Evolutionary conservation across 2,888 invertebrate species (phyloP).

Genomic region (Stictocephala bisonia): DNA sequence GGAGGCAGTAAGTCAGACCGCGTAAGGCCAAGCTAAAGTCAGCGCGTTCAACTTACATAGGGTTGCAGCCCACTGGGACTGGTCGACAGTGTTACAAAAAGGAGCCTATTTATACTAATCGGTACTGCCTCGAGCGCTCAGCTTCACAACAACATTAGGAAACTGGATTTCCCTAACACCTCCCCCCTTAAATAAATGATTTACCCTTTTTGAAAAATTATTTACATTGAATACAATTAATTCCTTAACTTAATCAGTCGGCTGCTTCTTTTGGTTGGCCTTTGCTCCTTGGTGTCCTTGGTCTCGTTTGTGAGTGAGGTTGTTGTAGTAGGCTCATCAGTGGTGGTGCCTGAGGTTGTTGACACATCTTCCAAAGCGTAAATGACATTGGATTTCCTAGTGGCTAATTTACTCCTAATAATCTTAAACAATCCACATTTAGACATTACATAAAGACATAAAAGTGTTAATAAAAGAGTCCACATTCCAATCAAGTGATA

Average conservation of each 20-base stretch:
- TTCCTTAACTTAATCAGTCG: not conserved
- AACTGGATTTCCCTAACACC: not conserved
- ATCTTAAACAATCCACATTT: not conserved
- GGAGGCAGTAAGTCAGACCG: too few relatives aligned
- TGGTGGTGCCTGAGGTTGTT: not conserved
- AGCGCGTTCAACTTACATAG: too few relatives aligned
- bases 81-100: too few relatives aligned
- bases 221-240: not conserved
- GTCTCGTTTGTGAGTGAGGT: not conserved
- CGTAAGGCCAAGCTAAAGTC: too few relatives aligned
- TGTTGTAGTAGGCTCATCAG: not conserved
- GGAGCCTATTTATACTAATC: too few relatives aligned
- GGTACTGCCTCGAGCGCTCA: too few relatives aligned
- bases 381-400: slow-evolving; percentile 1
- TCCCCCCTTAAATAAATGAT: not conserved
- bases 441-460: not conserved
- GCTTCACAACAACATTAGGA: not conserved
- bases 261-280: not conserved
- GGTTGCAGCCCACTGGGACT: not conserved
- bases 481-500: not conserved
- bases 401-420: not conserved
- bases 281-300: not conserved
- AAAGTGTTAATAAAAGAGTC: not conserved
- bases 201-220: not conserved
- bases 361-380: slow-evolving; percentile 1